Base-by-base conservation (phyloP, 2,888 invertebrate species). In the Synergus umbraculus region DNA sequence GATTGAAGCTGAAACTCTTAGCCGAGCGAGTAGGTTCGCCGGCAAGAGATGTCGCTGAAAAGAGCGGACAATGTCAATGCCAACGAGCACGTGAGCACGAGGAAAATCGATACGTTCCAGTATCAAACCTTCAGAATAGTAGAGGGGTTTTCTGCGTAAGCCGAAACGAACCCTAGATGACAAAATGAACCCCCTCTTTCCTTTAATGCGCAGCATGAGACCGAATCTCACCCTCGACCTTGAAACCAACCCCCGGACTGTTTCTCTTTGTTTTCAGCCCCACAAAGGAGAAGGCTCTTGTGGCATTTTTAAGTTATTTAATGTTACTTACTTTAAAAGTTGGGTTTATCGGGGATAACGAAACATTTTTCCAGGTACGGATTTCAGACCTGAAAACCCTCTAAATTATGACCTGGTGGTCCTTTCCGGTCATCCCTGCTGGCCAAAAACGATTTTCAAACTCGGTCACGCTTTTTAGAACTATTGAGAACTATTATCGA, bases 1-100 rank as follows among this genome's bases (percentile, higher is more conserved):
- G 85, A 43, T 76, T 46, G 77, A 44, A 76, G 67, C 41, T 44
- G 85, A 91, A 91, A 78, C 86, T 85, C 63, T 66, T 85, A 58
- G 83, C 79, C 78, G 83, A 85, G 83, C 82, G 80, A 41, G 81
- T 86, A 83, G 84, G 88, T 88, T 88, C 82, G 86, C 83, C 81
- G 81, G 83, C 88, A 86, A 86, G 82, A 88, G 89, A 88, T 90
- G 88, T 88, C 85, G 86, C 86, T 85, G 81, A 82, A 69, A 73
- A 83, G 85, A 60, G 87, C 87, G 90, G 88, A 88, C 92, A 92
- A 92, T 92, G 92, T 91, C 92, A 92, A 92, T 92, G 92, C 90
- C 92, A 92, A 89, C 86, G 87, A 91, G 87, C 91, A 92, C 92
- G 91, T 91, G 91, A 90, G 88, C 87, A 80, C 87, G 84, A 87